Conservation (phyloP, 1,140 invertebrate species). For the Pseudomyrmex cubaensis region DNA sequence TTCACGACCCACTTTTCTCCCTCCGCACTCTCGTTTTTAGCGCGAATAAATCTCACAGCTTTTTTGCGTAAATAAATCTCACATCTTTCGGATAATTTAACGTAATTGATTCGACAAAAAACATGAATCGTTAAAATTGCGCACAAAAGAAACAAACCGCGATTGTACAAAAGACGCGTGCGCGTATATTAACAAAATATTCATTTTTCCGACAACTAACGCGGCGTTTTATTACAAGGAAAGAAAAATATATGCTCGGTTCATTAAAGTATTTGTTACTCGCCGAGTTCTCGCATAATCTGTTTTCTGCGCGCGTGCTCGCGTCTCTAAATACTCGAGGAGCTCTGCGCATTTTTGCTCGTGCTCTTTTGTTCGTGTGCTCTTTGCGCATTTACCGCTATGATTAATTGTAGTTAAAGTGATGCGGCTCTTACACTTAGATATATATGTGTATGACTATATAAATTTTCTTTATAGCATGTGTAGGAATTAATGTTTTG, state of each 20-base stretch:
- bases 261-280: slow-evolving; percentile 62
- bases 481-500: no score
- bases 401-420: not conserved
- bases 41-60: not conserved
- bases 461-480: no score
- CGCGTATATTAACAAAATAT: slow-evolving; percentile 47
- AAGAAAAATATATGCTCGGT: slow-evolving; percentile 56
- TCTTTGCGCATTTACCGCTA: not conserved
- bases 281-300: not conserved
- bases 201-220: slow-evolving; percentile 54
- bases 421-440: not conserved
- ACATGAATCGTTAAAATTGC: slow-evolving; percentile 35
- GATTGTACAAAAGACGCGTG: slow-evolving; percentile 21
- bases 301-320: slow-evolving; percentile 10
- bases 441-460: no score
- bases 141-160: slow-evolving; percentile 28
- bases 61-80: slow-evolving; percentile 16
- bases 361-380: not conserved
- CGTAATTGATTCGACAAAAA: slow-evolving; percentile 21
- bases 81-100: slow-evolving; percentile 45
- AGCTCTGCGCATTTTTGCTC: slow-evolving; percentile 2
- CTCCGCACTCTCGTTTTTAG: no score
- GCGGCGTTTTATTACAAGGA: slow-evolving; percentile 63
- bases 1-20: no score
- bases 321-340: slow-evolving; percentile 15